These are phyloP conservation scores for Argentina silus DNA, from an alignment of 2,797 vertebrate species.

Conservation along the genomic window DNA sequence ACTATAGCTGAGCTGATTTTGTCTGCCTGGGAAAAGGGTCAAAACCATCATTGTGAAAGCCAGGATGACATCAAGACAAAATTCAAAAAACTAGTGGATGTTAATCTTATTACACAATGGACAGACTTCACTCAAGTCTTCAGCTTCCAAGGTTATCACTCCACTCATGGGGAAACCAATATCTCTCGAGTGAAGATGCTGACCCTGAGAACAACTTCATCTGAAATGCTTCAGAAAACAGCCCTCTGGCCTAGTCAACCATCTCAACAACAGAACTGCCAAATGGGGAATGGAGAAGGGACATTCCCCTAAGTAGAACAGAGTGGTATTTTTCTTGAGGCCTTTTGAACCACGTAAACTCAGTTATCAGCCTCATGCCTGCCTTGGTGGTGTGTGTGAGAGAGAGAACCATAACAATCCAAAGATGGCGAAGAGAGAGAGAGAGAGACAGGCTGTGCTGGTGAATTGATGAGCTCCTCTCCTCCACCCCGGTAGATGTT, in stretches of 20 bases:
- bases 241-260: neutral
- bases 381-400: constrained; percentile 10
- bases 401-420: neutral
- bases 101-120: constrained; percentile 6
- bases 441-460: constrained; percentile 33
- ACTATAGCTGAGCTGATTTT: neutral
- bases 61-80: neutral
- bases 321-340: constrained; percentile 18
- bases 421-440: neutral
- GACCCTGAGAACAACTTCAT: neutral
- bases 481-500: constrained; percentile 28
- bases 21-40: neutral
- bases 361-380: neutral
- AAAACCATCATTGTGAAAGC: neutral
- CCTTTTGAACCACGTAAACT: constrained; percentile 10
- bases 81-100: neutral
- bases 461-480: constrained; percentile 36
- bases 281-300: neutral
- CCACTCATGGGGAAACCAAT: constrained; percentile 1
- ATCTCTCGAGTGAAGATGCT: neutral
- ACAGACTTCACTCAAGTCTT: constrained; percentile 16
- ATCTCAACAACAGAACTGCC: neutral
- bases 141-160: neutral
- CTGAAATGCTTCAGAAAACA: neutral
- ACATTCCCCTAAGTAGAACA: constrained; percentile 1